These are phyloP conservation scores for Drosophila algonquin DNA, from an alignment of 2,888 invertebrate species.

Conservation along the genomic window DNA sequence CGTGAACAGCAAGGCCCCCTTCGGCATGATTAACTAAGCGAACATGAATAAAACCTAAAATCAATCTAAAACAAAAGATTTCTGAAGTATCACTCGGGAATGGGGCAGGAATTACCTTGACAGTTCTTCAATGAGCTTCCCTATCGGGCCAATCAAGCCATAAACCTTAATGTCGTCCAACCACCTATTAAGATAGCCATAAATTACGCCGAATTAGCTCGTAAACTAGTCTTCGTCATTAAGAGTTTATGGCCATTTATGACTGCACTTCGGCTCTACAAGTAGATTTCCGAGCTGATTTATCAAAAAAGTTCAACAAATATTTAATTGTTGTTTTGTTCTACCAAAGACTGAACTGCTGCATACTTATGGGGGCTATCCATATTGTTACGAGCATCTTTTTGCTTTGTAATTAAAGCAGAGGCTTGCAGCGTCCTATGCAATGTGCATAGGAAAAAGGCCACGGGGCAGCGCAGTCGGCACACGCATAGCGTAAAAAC, in stretches of 20 bases:
- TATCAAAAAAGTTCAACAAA: background rate
- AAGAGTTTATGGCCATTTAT: constrained; percentile 24
- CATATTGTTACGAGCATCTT: no score
- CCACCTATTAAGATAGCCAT: constrained; percentile 1
- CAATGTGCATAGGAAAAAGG: no score
- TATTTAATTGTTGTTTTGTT: background rate
- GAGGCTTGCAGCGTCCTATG: no score
- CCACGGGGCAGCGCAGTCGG: no score
- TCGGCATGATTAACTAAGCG: constrained; percentile 64
- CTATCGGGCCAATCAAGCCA: constrained; percentile 12
- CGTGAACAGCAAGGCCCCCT: constrained; percentile 81
- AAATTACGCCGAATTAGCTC: constrained; percentile 8
- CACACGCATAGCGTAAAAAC: no score
- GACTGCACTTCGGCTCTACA: constrained; percentile 5
- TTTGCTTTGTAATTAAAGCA: no score
- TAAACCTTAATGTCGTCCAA: constrained; percentile 23
- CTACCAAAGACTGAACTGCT: background rate
- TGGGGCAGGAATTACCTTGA: constrained; percentile 8
- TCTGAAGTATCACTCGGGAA: background rate
- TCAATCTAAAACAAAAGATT: background rate
- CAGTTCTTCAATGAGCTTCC: constrained; percentile 21
- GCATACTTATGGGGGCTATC: no score
- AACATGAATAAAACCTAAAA: constrained; percentile 2
- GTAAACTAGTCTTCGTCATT: constrained; percentile 7
- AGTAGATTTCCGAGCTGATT: background rate